Conservation (phyloP, 2,113 vertebrate genomes). For the Aegithalos caudatus region DNA sequence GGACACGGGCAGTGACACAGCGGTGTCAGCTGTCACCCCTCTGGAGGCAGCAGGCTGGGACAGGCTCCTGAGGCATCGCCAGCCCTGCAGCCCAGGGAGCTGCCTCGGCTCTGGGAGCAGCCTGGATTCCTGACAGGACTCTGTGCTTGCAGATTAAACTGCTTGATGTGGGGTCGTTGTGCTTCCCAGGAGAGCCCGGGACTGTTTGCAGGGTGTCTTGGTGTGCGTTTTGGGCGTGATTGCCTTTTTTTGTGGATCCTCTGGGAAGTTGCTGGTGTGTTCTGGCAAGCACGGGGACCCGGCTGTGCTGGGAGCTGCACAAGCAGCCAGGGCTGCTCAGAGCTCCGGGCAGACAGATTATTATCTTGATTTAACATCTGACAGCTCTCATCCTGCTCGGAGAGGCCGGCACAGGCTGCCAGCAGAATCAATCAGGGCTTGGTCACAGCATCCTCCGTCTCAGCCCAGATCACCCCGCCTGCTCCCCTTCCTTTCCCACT, state of each 20-base stretch:
- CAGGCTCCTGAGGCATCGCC: not conserved
- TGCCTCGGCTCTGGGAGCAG: not conserved
- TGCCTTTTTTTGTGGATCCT: not conserved
- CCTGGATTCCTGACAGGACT: not conserved
- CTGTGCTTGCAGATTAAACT: rapidly evolving
- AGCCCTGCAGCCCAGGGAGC: not conserved
- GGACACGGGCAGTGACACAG: not conserved
- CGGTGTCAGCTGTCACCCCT: not conserved
- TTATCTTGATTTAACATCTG: slow-evolving; percentile 7
- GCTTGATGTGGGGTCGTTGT: rapidly evolving
- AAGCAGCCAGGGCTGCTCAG: not conserved
- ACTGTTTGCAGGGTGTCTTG: not conserved
- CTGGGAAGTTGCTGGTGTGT: not conserved
- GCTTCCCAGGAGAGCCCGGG: not conserved
- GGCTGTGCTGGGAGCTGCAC: not conserved
- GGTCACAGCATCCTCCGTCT: not conserved
- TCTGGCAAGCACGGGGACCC: rapidly evolving
- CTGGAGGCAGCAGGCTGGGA: not conserved
- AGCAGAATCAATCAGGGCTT: not conserved
- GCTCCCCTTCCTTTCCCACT: not conserved
- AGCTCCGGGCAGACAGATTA: not conserved
- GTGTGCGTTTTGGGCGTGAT: not conserved
- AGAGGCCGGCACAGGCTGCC: not conserved
- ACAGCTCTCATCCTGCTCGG: not conserved
- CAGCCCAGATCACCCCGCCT: not conserved